phyloP scores from a whole-genome alignment of 2,797 vertebrate species.

The Myripristis jacobus region DNA sequence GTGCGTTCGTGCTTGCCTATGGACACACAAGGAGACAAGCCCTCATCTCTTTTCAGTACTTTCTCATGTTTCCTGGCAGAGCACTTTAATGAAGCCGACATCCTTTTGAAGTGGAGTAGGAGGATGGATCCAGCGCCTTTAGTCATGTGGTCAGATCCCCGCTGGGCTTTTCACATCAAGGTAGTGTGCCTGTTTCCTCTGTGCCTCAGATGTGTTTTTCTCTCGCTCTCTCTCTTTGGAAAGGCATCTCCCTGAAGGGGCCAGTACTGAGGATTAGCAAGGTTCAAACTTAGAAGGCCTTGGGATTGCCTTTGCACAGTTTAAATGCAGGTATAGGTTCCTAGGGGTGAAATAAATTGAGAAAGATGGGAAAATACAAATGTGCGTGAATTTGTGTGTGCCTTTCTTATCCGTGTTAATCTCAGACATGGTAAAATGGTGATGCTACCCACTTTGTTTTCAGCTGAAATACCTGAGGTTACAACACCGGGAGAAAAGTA shows the following conservation, averaged over 20 bases:
- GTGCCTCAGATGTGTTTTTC: conserved; percentile 37
- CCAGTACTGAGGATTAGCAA: conserved; percentile 16
- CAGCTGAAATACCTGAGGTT: too few relatives aligned
- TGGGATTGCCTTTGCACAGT: not conserved
- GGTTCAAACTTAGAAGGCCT: conserved; percentile 11
- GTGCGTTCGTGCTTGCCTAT: conserved; percentile 10
- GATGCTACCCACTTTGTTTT: too few relatives aligned
- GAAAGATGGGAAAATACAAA: not conserved
- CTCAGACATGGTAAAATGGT: too few relatives aligned
- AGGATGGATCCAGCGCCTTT: conserved; percentile 40
- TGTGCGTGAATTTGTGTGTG: not conserved
- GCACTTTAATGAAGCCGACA: conserved; percentile 54
- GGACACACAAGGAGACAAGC: conserved; percentile 42
- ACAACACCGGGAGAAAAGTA: too few relatives aligned
- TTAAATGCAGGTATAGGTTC: not conserved
- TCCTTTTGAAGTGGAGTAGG: conserved; percentile 56
- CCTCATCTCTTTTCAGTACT: conserved; percentile 53
- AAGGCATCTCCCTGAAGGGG: conserved; percentile 27
- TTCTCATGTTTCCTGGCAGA: conserved; percentile 35
- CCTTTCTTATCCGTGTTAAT: too few relatives aligned
- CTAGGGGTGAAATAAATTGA: not conserved
- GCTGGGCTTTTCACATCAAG: conserved; percentile 63
- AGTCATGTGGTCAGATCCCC: conserved; percentile 64
- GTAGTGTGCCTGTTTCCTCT: conserved; percentile 48
- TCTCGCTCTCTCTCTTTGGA: not conserved